Conservation (phyloP, 2,888 invertebrate species). For the Dynastes maya region DNA sequence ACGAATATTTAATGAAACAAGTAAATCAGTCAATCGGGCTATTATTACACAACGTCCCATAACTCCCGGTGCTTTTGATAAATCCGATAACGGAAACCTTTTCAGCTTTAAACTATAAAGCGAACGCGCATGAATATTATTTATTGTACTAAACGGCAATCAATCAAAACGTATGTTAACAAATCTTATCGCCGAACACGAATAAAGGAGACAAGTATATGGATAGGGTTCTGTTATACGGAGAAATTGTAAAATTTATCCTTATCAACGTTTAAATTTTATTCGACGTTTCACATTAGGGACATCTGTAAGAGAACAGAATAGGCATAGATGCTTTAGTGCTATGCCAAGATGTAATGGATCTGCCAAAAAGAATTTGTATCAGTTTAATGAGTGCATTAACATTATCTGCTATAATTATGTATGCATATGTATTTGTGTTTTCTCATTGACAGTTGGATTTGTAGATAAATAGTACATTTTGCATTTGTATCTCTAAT, state of each 20-base stretch:
- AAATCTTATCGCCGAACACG: slow-evolving; percentile 18
- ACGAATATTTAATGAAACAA: not conserved
- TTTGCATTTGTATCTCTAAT: not conserved
- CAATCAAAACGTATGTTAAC: not conserved
- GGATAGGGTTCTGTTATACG: not conserved
- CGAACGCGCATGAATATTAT: not conserved
- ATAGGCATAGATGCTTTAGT: not conserved
- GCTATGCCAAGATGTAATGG: too few relatives aligned
- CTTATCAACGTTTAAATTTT: slow-evolving; percentile 21
- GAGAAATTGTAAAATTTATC: not conserved
- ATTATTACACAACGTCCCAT: not conserved
- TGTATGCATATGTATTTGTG: not conserved
- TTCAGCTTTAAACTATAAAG: not conserved
- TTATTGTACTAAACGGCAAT: slow-evolving; percentile 5
- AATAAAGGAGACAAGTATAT: not conserved
- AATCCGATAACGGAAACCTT: not conserved
- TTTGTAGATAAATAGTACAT: not conserved
- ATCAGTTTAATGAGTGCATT: slow-evolving; percentile 9
- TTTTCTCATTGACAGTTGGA: not conserved
- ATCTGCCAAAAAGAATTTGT: not conserved
- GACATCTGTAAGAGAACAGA: not conserved
- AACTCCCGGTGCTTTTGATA: not conserved
- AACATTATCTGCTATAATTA: not conserved
- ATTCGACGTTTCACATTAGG: slow-evolving; percentile 16
- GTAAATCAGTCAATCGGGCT: not conserved